Percentiles rank a stretch among this genome's conserved stretches.
Evolutionary conservation across 2,113 vertebrate species (phyloP).

Genomic region (Aegotheles bennettii): DNA sequence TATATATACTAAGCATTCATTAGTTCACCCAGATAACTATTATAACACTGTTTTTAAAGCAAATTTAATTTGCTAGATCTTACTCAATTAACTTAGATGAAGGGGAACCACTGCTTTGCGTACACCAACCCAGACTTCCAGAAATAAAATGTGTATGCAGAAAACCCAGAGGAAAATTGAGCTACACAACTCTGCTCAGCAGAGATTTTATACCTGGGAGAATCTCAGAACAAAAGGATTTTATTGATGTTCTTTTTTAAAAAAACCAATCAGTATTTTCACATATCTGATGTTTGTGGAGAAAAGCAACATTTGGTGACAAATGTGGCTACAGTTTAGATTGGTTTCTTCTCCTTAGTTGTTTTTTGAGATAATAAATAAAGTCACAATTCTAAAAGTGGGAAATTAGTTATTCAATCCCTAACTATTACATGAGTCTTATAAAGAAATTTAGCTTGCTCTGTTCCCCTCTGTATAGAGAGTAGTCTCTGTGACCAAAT

Average conservation of each 20-base stretch:
- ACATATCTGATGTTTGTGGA: background rate
- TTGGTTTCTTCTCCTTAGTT: background rate
- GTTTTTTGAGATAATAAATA: background rate
- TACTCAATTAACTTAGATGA: background rate
- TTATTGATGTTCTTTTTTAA: background rate
- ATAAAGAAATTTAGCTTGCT: background rate
- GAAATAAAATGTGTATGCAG: background rate
- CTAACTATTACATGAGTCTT: background rate
- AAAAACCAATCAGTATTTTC: background rate
- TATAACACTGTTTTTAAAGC: background rate
- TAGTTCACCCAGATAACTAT: background rate
- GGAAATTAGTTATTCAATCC: background rate
- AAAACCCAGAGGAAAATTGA: background rate
- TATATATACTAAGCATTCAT: background rate
- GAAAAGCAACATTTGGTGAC: background rate
- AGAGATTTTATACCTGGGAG: background rate
- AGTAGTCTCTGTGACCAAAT: background rate
- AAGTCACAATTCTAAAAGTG: background rate
- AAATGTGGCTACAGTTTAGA: background rate
- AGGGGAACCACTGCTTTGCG: background rate
- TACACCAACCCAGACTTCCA: background rate
- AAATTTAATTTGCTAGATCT: background rate
- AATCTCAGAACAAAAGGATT: background rate
- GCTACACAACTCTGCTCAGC: background rate
- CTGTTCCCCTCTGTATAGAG: fast-evolving